Conservation (phyloP, 1,140 invertebrate species). For the Heliconius nattereri region DNA sequence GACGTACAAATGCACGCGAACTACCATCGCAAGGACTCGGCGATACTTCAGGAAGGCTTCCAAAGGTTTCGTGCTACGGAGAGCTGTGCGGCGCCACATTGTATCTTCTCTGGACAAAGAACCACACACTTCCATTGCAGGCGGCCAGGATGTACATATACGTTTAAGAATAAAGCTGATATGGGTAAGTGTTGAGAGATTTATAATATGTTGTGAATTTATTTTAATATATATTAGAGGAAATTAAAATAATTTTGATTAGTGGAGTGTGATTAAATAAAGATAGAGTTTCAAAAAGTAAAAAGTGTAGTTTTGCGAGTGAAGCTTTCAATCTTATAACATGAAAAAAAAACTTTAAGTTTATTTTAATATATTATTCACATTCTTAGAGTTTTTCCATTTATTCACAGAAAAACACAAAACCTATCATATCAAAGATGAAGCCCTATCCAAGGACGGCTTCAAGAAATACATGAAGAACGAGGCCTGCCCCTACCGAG, state of each 20-base stretch:
- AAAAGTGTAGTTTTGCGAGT: too few species aligned
- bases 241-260: too few species aligned
- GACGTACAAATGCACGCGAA: constrained; percentile 99
- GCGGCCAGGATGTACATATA: constrained; percentile 93
- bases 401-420: constrained; percentile 94
- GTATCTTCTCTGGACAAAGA: constrained; percentile 95
- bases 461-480: constrained; percentile 99
- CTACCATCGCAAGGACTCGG: constrained; percentile 98
- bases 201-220: too few species aligned
- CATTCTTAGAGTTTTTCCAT: background rate
- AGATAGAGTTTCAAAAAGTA: too few species aligned
- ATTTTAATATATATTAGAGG: too few species aligned
- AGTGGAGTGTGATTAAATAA: too few species aligned
- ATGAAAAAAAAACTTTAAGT: too few species aligned
- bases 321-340: too few species aligned
- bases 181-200: constrained; percentile 90
- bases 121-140: constrained; percentile 99
- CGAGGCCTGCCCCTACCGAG: constrained; percentile 94
- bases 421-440: constrained; percentile 98
- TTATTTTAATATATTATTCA: too few species aligned
- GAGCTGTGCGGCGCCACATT: constrained; percentile 92
- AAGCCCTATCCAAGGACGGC: constrained; percentile 95
- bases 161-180: constrained; percentile 99
- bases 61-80: constrained; percentile 95
- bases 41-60: constrained; percentile 98